phyloP scores from a whole-genome alignment of 2,113 vertebrate genomes.

The Neodon shergylaensis region DNA sequence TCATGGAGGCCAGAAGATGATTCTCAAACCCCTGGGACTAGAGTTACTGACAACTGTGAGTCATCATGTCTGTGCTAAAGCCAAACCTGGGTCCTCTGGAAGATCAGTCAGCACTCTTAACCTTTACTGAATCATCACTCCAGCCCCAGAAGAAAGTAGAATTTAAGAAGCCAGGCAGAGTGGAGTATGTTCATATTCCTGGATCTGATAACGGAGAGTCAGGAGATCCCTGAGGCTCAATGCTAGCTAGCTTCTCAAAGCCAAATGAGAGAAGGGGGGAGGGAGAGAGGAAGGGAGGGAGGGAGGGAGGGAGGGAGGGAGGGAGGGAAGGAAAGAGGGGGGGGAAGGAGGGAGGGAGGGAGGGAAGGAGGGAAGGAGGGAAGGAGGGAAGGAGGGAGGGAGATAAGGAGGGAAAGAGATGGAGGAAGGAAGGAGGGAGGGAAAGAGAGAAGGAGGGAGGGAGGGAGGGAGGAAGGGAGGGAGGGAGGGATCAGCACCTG shows the following conservation, averaged over 20 bases:
- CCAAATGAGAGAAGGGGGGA: not conserved
- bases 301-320: too few relatives aligned
- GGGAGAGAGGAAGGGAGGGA: too few relatives aligned
- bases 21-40: not conserved
- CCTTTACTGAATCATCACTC: not conserved
- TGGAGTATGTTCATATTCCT: not conserved
- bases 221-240: not conserved
- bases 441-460: too few relatives aligned
- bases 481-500: not conserved
- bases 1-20: not conserved
- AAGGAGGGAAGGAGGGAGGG: too few relatives aligned
- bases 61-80: not conserved
- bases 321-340: too few relatives aligned
- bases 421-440: too few relatives aligned
- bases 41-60: not conserved
- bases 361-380: too few relatives aligned
- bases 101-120: not conserved
- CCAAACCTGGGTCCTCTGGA: not conserved
- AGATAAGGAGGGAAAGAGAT: too few relatives aligned
- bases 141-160: not conserved
- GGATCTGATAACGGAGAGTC: too few relatives aligned
- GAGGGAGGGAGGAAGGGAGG: fast-evolving
- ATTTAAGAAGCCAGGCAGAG: not conserved
- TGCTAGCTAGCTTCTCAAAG: not conserved
- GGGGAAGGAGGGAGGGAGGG: too few relatives aligned